These are phyloP conservation scores for Dermatemys mawii DNA, from an alignment of 2,113 vertebrate genomes.

Conservation along the genomic window DNA sequence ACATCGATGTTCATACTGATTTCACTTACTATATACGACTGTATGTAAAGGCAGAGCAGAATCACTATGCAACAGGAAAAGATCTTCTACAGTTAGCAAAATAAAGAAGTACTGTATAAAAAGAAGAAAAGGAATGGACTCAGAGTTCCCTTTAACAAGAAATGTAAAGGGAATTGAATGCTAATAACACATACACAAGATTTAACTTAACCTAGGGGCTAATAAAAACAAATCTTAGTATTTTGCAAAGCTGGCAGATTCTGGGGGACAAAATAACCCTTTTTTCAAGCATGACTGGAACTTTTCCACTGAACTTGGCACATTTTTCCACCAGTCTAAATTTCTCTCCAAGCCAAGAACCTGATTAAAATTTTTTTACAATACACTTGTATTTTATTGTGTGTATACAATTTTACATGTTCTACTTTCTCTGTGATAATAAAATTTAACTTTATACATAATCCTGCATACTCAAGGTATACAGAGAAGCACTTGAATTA, in stretches of 20 bases:
- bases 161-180: neutral
- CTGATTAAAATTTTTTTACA: neutral
- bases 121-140: neutral
- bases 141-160: neutral
- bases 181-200: neutral
- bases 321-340: neutral
- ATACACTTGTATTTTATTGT: neutral
- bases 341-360: neutral
- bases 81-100: neutral
- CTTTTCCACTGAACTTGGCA: neutral
- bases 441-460: neutral
- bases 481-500: neutral
- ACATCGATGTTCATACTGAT: neutral
- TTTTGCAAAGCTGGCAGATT: neutral
- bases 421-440: neutral
- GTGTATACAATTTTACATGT: neutral
- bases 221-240: neutral
- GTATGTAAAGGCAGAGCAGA: neutral
- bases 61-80: neutral
- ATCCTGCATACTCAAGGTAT: neutral
- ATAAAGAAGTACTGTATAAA: neutral
- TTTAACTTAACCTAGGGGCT: neutral
- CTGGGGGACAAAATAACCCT: slow-evolving; percentile 3
- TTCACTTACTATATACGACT: neutral
- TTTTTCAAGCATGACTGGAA: neutral